Base-by-base conservation (phyloP, 2,888 invertebrate species). In the Macrophya alboannulata region DNA sequence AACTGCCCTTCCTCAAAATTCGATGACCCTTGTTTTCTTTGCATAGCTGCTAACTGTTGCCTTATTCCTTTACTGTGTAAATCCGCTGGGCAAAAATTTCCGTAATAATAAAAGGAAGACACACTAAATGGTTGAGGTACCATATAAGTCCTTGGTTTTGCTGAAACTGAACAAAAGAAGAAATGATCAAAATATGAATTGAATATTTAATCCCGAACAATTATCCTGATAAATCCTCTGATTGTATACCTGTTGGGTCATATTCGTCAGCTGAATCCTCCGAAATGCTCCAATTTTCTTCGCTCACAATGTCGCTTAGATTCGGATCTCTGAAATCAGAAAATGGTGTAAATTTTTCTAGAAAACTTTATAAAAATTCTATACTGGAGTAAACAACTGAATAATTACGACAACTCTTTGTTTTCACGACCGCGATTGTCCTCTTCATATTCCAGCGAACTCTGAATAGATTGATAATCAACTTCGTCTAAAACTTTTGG, bases 281-380 rank as follows among this genome's bases (percentile, higher is more conserved):
- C 0, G 90, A 91, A 10, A 85, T n/a, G 51, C 91, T 89, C 91
- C 92, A 92, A 68, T 88, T 88, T 82, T 91, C 90, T 40, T 85
- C 86, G 62, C 83, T 83, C 4, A 12, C 68, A 37, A 71, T 62
- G 37, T 83, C 83, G 48, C 71, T 68, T 0, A 83, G 48, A 48
- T 48, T 48, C 9, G 9, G 25, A 31, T 65, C 48, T 37, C 83
- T 83, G 51, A 25, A 83, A 62, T 62, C 0, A 55, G 9, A n/a
- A 6, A 37, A 76, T 3, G 9, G n/a, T 21, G 25, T 21, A 8
- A 77, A 77, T 77, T 77, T 8, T 4, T 15, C 15, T 31, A 12
- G 0, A 21, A 37, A 40, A 17, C n/a, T 37, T 25, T 15, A 21
- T 4, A 21, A 2, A 10, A 6, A 1, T 81, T 43, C 43, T 79